These are phyloP conservation scores for Zaprionus africanus DNA, from an alignment of 1,140 invertebrate species.

Conservation along the genomic window DNA sequence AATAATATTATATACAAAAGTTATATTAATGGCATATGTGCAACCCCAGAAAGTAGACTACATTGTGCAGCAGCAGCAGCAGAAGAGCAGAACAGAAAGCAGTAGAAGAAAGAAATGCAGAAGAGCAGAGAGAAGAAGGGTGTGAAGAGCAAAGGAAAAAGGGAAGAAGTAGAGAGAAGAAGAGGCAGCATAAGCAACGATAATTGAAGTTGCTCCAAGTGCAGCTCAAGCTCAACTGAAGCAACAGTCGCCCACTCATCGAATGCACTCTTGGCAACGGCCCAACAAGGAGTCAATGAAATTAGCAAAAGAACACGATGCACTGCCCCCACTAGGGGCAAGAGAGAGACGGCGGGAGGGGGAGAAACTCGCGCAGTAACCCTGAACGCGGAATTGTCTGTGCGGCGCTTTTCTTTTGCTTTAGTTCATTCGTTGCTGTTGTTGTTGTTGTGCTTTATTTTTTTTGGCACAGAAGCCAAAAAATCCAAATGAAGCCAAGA, in stretches of 20 bases:
- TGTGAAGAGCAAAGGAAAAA: background rate
- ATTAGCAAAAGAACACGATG: constrained; percentile 68
- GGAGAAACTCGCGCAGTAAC: constrained; percentile 6
- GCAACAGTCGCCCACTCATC: constrained; percentile 56
- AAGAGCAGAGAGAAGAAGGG: too few relatives aligned
- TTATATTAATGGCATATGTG: background rate
- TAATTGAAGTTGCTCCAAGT: constrained; percentile 52
- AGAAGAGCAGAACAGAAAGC: too few relatives aligned
- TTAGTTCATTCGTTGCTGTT: constrained; percentile 12
- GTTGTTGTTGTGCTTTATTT: constrained; percentile 26
- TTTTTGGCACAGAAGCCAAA: constrained; percentile 76
- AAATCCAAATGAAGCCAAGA: constrained; percentile 78
- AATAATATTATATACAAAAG: background rate
- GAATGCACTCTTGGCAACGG: constrained; percentile 56
- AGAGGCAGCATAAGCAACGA: constrained; percentile 11
- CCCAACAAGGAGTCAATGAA: constrained; percentile 71
- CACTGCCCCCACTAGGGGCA: background rate
- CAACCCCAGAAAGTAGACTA: constrained; percentile 1
- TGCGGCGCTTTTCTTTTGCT: constrained; percentile 42
- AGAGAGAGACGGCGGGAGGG: too few relatives aligned
- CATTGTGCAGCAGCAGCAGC: background rate
- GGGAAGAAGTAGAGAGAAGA: background rate
- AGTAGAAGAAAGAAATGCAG: too few relatives aligned
- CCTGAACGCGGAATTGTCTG: constrained; percentile 62
- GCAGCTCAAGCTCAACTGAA: constrained; percentile 32